These are phyloP conservation scores for Hemaris fuciformis DNA, from an alignment of 2,888 invertebrate species.

Conservation along the genomic window DNA sequence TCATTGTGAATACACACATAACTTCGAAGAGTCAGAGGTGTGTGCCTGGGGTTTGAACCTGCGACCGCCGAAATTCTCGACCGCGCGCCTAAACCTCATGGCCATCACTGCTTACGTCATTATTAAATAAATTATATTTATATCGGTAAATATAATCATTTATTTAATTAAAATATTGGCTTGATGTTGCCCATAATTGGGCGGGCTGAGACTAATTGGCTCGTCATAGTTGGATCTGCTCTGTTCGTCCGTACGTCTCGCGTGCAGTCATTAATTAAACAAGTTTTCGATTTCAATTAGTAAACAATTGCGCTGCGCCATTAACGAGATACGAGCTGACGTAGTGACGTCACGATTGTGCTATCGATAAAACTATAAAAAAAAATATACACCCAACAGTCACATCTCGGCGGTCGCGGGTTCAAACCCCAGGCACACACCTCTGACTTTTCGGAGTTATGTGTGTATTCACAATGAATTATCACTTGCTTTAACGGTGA, in stretches of 20 bases:
- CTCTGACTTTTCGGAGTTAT: too few species aligned
- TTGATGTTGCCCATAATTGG: not conserved
- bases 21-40: too few species aligned
- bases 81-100: too few species aligned
- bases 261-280: constrained; percentile 54
- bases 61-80: too few species aligned
- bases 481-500: too few species aligned
- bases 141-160: not conserved
- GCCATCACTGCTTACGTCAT: not conserved
- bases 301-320: constrained; percentile 49
- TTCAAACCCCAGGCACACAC: too few species aligned
- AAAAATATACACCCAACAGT: too few species aligned
- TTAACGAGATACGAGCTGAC: constrained; percentile 16
- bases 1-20: too few species aligned
- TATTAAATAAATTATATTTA: not conserved
- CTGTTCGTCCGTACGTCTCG: constrained; percentile 24
- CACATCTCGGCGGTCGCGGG: too few species aligned
- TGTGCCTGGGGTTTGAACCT: too few species aligned
- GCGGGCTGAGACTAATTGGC: constrained; percentile 36
- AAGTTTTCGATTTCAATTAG: constrained; percentile 67
- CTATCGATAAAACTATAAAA: too few species aligned
- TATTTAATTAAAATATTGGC: not conserved
- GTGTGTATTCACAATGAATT: too few species aligned
- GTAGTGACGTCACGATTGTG: not conserved
- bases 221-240: constrained; percentile 15